Conservation (phyloP, 2,888 invertebrate species). For the Capitulum mitella region DNA sequence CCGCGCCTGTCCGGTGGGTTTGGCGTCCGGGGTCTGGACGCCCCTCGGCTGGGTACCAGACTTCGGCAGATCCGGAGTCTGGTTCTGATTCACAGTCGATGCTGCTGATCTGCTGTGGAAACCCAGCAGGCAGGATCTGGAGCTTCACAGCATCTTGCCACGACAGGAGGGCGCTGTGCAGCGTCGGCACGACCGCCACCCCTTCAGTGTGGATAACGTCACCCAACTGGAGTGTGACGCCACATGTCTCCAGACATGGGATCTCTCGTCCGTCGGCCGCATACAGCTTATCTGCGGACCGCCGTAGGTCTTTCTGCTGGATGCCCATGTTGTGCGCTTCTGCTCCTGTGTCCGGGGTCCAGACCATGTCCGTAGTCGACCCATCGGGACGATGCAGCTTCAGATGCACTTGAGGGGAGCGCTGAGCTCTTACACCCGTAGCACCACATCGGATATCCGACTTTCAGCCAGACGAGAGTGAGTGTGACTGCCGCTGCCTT, state of each 20-base stretch:
- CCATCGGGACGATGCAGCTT: too few relatives aligned
- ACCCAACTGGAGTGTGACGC: background rate
- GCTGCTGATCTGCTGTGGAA: too few relatives aligned
- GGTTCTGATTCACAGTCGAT: too few relatives aligned
- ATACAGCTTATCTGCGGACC: too few relatives aligned
- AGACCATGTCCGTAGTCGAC: background rate
- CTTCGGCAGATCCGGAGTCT: background rate
- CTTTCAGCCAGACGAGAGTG: background rate
- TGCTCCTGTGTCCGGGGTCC: background rate
- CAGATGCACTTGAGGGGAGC: too few relatives aligned
- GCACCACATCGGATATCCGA: background rate
- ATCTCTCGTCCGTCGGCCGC: background rate
- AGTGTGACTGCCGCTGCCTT: too few relatives aligned
- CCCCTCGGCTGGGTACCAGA: too few relatives aligned
- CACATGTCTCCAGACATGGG: background rate
- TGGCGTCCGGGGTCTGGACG: too few relatives aligned
- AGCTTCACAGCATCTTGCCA: background rate
- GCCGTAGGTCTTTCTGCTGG: too few relatives aligned
- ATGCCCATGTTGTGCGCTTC: background rate
- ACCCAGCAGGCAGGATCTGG: too few relatives aligned
- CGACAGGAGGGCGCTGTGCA: too few relatives aligned
- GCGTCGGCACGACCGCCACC: background rate
- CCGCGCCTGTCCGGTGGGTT: background rate
- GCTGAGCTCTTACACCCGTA: background rate
- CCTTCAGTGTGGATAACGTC: background rate